Base-by-base conservation (phyloP, 2,113 vertebrate species). In the Phocoena phocoena region DNA sequence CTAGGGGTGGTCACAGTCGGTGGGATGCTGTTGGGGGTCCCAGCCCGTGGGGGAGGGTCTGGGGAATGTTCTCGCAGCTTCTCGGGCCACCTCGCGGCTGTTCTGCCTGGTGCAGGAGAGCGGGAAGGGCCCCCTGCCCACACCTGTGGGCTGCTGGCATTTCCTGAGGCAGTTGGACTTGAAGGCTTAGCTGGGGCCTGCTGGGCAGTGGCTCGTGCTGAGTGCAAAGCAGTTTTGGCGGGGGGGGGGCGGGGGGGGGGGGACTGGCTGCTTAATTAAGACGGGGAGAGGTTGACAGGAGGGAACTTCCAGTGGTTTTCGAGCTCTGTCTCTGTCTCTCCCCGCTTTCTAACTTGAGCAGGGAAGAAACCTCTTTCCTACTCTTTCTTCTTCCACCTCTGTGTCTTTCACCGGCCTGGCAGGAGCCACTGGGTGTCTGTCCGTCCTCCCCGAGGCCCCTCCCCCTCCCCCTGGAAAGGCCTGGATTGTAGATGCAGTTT, bases 221-320 rank as follows among this genome's bases (percentile, higher is more conserved):
- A 95, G 97, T 92, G 96, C 88, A 95, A 93, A 97, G 97, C 88
- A 8, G 73, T 93, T 94, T 85, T 8, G 91, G 38, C 38, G 38
- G 38, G 38, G 38, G 38, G 38, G 38, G 38, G 38, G 38, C 4
- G 38, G 53, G 95, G 86, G 38, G 53, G 95, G 86, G 76, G 9
- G 85, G 85, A 74, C 96, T 85, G 13, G 25, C 92, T 73, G 95
- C 89, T 97, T 96, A 97, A 97, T 97, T 98, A 97, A 97, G 97
- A 96, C 95, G 95, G 97, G 96, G 96, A 96, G 96, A 93, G 90
- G 95, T 28, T 83, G 91, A 97, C 96, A 83, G 18, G 88, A 86
- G 95, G 92, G 85, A 97, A 89, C 96, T 95, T 96, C 95, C 62
- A 5, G 63, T 83, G 89, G 74, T 18, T 82, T 96, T 95, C 97